Evolutionary conservation across 2,113 vertebrate genomes (phyloP), one percentile per base, ranked within the genome.

Genomic region (Corydoras sp.): DNA sequence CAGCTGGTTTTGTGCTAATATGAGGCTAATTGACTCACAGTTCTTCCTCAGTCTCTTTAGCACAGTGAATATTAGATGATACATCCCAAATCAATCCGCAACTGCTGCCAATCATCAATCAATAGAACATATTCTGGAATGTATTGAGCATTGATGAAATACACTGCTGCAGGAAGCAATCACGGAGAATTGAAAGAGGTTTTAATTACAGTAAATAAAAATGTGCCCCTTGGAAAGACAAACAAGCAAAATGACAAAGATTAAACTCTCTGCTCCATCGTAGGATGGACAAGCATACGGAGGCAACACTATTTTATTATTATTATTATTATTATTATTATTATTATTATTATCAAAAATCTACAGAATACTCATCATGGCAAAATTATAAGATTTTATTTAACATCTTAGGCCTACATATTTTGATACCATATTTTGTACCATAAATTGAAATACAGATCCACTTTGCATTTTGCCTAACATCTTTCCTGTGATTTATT

Each of bases 231-330:
- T 35, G 24, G 60, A 58, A 84, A 83, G 78, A 83, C 81, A 83
- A 86, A 81, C 81, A 85, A 85, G 82, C 81, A 79, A 85, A 85
- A 80, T 80, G 86, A 86, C 84, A 85, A 83, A 81, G 79, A 77
- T 86, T 84, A 85, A 86, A 78, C 84, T 84, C 82, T 76, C 64
- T 76, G 83, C 5, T 10, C 51, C 13, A 6, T 12, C 51, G 3
- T 12, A 53, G 11, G 10, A 14, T 7, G 13, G 10, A 10, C 51
- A 53, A 53, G 3, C 51, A 53, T 14, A 53, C 2, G 7, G 7
- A 53, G 10, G 13, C 51, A 12, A 14, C 9, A 3, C 11, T 53
- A 3, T 53, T 12, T 2, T 2, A 53, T 53, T 53, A 53, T 50
- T 50, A 11, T 50, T 50, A 50, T 50, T 11, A 50, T 7, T 50